Conservation (phyloP, 1,140 invertebrate genomes). For the Brachionus koreanus region DNA sequence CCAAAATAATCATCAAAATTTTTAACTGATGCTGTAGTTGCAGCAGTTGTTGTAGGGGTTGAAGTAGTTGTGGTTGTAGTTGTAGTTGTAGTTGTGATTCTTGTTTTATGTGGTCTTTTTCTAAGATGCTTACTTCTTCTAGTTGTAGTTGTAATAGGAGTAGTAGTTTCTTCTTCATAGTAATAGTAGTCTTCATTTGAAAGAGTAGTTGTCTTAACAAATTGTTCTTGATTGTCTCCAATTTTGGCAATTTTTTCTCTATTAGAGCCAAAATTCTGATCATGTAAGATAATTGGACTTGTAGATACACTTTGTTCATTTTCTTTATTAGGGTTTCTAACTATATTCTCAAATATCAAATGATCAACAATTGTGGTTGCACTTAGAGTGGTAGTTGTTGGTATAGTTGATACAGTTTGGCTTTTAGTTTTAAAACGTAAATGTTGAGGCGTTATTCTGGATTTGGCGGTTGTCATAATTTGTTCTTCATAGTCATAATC, state of each 20-base stretch:
- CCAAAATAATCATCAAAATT: background rate
- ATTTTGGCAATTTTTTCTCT: background rate
- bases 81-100: background rate
- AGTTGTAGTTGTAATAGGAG: background rate
- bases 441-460: background rate
- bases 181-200: background rate
- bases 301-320: background rate
- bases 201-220: background rate
- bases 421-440: background rate
- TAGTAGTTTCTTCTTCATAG: background rate
- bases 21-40: background rate
- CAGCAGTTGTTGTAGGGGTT: background rate
- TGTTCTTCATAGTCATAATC: background rate
- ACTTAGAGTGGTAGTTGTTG: background rate
- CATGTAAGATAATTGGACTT: background rate
- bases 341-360: background rate
- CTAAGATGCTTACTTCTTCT: background rate
- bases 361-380: background rate
- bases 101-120: background rate
- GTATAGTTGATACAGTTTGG: background rate
- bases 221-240: background rate
- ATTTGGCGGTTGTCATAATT: background rate
- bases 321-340: background rate
- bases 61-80: background rate
- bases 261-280: background rate